A percentile compares a stretch with the other conserved stretches of the same genome.
phyloP scores from a whole-genome alignment of 1,140 invertebrate genomes.

The Aphis craccivora region DNA sequence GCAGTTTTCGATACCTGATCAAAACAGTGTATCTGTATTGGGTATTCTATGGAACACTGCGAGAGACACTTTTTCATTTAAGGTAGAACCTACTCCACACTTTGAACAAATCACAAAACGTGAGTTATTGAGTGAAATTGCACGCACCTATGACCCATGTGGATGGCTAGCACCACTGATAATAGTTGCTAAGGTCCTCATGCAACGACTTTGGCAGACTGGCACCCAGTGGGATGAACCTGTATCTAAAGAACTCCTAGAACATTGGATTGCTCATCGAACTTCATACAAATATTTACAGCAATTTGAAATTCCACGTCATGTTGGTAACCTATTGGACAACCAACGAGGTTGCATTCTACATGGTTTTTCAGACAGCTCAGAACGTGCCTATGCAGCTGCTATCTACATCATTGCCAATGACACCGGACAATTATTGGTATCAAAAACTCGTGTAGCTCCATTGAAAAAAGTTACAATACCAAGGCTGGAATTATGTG shows the following conservation, averaged over 20 bases:
- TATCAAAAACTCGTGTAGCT: constrained; percentile 63
- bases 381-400: constrained; percentile 61
- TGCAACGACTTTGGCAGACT: constrained; percentile 59
- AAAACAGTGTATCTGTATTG: no score
- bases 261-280: background rate
- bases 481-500: constrained; percentile 63
- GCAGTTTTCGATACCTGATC: no score
- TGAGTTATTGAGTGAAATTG: constrained; percentile 58
- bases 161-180: constrained; percentile 61
- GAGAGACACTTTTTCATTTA: no score
- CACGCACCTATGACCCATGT: constrained; percentile 62
- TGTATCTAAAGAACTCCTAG: constrained; percentile 57
- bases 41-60: no score
- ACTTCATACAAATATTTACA: background rate
- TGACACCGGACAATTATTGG: constrained; percentile 44
- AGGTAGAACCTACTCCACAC: no score
- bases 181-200: constrained; percentile 58
- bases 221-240: constrained; percentile 63
- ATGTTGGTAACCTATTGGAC: background rate
- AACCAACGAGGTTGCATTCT: background rate
- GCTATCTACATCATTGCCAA: constrained; percentile 59
- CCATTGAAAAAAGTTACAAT: constrained; percentile 62
- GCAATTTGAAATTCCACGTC: background rate
- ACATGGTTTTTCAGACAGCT: constrained; percentile 63
- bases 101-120: no score